Evolutionary conservation across 2,888 invertebrate species (phyloP).

Genomic region (Napeogenes sylphis): DNA sequence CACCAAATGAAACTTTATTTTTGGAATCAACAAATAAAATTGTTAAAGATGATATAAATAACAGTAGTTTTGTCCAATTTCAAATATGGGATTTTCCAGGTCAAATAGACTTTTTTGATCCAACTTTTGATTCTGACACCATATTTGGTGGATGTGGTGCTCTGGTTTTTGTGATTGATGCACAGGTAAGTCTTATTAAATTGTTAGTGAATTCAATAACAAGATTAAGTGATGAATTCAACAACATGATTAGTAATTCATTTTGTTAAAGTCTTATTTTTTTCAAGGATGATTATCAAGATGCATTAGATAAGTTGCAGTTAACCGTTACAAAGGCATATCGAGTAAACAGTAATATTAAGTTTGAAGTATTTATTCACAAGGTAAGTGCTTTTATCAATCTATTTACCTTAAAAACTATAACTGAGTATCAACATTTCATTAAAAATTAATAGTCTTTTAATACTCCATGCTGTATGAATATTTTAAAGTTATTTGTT

Average conservation of each 20-base stretch:
- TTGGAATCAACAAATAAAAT: slow-evolving; percentile 99
- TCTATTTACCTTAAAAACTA: slow-evolving; percentile 9
- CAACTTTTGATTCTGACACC: slow-evolving; percentile 95
- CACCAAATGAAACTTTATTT: slow-evolving; percentile 99
- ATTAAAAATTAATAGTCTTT: slow-evolving; percentile 11
- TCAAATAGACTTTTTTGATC: slow-evolving; percentile 98
- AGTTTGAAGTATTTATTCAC: slow-evolving; percentile 99
- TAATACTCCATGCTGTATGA: slow-evolving; percentile 7
- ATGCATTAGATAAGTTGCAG: slow-evolving; percentile 94
- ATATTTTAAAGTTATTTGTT: slow-evolving; percentile 23
- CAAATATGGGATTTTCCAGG: slow-evolving; percentile 99
- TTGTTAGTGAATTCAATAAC: slow-evolving; percentile 1
- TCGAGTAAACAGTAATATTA: slow-evolving; percentile 96
- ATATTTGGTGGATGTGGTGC: slow-evolving; percentile 99
- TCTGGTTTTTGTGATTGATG: slow-evolving; percentile 99
- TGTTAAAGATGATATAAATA: slow-evolving; percentile 98
- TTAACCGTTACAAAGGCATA: slow-evolving; percentile 96
- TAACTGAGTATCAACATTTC: slow-evolving; percentile 4
- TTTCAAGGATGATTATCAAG: slow-evolving; percentile 95
- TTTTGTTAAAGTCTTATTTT: not conserved
- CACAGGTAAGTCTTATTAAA: slow-evolving; percentile 79
- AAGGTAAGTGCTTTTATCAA: slow-evolving; percentile 77
- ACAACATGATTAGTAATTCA: slow-evolving; percentile 9
- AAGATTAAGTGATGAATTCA: slow-evolving; percentile 7
- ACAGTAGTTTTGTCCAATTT: slow-evolving; percentile 97